phyloP scores from a whole-genome alignment of 2,113 vertebrate species.

The Rhinogobius similis region DNA sequence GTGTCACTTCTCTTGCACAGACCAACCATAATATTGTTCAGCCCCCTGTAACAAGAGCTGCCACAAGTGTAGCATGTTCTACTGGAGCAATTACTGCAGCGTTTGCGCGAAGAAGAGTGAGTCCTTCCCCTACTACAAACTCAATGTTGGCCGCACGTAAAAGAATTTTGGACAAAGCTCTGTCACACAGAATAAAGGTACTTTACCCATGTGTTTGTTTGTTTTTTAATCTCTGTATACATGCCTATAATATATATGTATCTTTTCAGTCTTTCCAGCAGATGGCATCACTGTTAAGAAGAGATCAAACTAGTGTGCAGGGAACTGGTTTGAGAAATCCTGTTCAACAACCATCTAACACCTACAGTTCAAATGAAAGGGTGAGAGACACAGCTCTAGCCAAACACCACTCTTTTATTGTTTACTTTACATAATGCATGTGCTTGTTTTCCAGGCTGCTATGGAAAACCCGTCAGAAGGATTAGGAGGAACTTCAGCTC shows the following conservation, averaged over 20 bases:
- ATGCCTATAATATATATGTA: too few species aligned
- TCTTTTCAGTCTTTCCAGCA: conserved; percentile 64
- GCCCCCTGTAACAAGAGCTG: conserved; percentile 33
- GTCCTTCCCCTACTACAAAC: conserved; percentile 64
- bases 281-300: conserved; percentile 60
- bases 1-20: conserved; percentile 76
- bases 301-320: conserved; percentile 61
- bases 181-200: conserved; percentile 81
- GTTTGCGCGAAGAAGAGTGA: conserved; percentile 52
- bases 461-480: conserved; percentile 49
- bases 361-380: conserved; percentile 68
- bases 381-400: conserved; percentile 30
- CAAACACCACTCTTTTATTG: not conserved
- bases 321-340: conserved; percentile 57
- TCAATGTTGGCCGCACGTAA: conserved; percentile 78
- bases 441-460: conserved; percentile 58
- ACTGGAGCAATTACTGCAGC: conserved; percentile 37
- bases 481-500: conserved; percentile 18
- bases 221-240: too few species aligned
- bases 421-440: not conserved
- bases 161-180: conserved; percentile 77
- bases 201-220: not conserved
- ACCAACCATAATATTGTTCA: conserved; percentile 38
- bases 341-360: conserved; percentile 44
- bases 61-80: conserved; percentile 31